phyloP scores from a whole-genome alignment of 2,113 vertebrate species.

The Leucoraja erinaceus region DNA sequence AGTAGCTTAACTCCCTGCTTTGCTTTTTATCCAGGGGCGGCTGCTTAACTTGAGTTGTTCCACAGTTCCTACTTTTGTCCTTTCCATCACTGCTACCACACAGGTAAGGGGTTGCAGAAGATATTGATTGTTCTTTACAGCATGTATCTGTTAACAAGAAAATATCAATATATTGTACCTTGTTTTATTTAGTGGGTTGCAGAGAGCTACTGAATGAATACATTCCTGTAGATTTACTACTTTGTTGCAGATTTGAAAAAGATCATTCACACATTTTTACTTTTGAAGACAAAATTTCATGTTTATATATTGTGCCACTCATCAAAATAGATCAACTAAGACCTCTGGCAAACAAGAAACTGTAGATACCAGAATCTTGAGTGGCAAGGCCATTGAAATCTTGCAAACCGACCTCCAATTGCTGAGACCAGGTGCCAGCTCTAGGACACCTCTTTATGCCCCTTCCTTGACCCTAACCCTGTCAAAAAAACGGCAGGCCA shows the following conservation, averaged over 20 bases:
- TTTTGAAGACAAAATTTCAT: not conserved
- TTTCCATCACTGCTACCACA: conserved; percentile 93
- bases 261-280: not conserved
- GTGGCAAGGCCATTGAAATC: too few relatives aligned
- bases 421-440: too few relatives aligned
- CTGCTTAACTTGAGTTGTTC: conserved; percentile 92
- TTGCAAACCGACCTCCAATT: too few relatives aligned
- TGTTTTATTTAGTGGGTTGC: not conserved
- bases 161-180: not conserved
- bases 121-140: fast-evolving
- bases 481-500: too few relatives aligned
- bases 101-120: conserved; percentile 62
- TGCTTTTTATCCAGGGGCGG: conserved; percentile 60
- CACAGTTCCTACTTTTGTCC: conserved; percentile 91
- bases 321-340: not conserved
- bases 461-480: too few relatives aligned
- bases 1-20: not conserved
- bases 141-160: not conserved
- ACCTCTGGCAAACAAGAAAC: not conserved
- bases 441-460: too few relatives aligned
- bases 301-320: not conserved
- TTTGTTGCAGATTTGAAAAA: not conserved
- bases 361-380: too few relatives aligned
- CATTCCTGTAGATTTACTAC: not conserved
- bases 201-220: not conserved